Conservation (phyloP, 2,888 invertebrate genomes). For the Phymatocera aterrima region DNA sequence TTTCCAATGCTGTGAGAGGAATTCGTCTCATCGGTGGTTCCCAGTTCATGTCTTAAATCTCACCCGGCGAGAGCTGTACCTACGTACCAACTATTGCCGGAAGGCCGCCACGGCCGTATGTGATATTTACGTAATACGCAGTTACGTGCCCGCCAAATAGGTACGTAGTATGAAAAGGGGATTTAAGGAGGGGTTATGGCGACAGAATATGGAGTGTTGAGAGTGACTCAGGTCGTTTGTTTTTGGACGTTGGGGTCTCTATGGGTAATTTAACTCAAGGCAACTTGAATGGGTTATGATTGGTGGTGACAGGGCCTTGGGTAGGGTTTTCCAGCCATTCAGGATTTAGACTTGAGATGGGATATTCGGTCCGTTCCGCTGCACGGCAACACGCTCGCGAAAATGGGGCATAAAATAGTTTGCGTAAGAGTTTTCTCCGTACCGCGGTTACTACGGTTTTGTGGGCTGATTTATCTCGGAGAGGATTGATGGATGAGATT, state of each 20-base stretch:
- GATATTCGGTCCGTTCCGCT: neutral
- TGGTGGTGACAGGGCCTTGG: slow-evolving; percentile 70
- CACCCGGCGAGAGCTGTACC: no score
- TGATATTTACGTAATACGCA: no score
- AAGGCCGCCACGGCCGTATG: no score
- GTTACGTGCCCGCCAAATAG: no score
- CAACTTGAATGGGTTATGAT: slow-evolving; percentile 70
- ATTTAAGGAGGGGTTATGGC: neutral
- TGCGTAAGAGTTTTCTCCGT: neutral
- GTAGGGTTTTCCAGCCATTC: slow-evolving; percentile 21
- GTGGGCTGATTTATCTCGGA: neutral
- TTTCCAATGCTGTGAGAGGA: no score
- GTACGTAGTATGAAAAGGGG: neutral
- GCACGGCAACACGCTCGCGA: neutral
- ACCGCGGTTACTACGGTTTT: neutral
- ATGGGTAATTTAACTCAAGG: slow-evolving; percentile 68
- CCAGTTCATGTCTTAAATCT: no score
- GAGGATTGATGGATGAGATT: slow-evolving; percentile 30
- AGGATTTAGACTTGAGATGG: slow-evolving; percentile 5
- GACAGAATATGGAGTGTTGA: neutral
- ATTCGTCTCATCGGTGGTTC: no score
- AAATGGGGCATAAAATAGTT: neutral
- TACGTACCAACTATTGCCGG: no score
- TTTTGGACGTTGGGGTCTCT: slow-evolving; percentile 50
- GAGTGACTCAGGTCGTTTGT: slow-evolving; percentile 41